Conservation (phyloP, 2,797 vertebrate species). For the Mycteria americana region DNA sequence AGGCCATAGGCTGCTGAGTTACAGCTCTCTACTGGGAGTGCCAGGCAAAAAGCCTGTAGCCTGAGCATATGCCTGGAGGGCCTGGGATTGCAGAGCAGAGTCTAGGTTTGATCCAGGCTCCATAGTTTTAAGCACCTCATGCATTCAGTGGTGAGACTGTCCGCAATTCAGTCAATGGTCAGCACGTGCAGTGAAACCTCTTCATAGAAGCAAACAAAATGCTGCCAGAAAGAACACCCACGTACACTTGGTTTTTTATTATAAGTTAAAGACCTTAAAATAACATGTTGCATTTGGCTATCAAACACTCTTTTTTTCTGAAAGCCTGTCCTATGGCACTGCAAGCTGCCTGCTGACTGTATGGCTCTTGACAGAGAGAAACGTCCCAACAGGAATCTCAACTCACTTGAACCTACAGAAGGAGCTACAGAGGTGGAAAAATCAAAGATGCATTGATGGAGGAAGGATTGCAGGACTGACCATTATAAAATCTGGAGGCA, state of each 20-base stretch:
- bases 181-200: neutral
- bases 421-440: neutral
- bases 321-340: neutral
- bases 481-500: neutral
- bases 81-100: neutral
- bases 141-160: neutral
- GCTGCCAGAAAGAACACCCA: neutral
- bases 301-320: neutral
- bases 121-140: neutral
- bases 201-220: neutral
- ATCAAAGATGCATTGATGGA: neutral
- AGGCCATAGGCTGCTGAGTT: neutral
- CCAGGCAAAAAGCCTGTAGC: neutral
- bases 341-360: neutral
- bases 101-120: neutral
- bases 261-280: neutral
- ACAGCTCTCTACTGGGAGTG: neutral
- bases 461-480: neutral
- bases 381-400: neutral
- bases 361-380: neutral
- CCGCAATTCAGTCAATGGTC: neutral
- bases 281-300: neutral
- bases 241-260: neutral
- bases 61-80: neutral
- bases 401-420: neutral